Conservation (phyloP, 2,797 vertebrate species). For the Passerculus sandwichensis region DNA sequence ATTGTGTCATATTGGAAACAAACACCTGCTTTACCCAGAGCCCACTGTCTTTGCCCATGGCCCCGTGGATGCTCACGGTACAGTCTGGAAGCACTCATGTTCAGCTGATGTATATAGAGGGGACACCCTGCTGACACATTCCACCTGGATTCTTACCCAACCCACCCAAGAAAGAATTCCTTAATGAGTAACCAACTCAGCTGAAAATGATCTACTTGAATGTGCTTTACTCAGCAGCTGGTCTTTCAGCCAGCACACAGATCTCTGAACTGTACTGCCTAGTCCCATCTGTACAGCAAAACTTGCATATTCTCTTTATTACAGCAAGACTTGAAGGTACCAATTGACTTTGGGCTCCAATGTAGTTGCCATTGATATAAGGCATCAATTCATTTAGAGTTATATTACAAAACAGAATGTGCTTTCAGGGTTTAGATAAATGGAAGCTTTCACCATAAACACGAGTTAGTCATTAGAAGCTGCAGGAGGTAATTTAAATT, state of each 20-base stretch:
- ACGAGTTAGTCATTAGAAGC: background rate
- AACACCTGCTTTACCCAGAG: background rate
- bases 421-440: constrained; percentile 16
- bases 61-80: background rate
- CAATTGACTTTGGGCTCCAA: background rate
- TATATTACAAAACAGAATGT: background rate
- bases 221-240: background rate
- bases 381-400: background rate
- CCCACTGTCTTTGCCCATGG: background rate
- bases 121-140: background rate
- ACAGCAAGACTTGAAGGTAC: background rate
- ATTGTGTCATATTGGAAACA: background rate
- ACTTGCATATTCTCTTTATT: background rate
- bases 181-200: background rate
- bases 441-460: constrained; percentile 1
- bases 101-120: background rate
- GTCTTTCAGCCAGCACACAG: background rate
- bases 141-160: background rate
- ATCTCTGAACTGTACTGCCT: background rate
- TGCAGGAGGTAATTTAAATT: constrained; percentile 20
- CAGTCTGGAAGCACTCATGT: background rate
- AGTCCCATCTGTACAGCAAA: background rate
- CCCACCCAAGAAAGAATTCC: background rate
- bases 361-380: background rate
- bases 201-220: background rate